phyloP scores from a whole-genome alignment of 2,113 vertebrate genomes.

The Zosterops pallidus region DNA sequence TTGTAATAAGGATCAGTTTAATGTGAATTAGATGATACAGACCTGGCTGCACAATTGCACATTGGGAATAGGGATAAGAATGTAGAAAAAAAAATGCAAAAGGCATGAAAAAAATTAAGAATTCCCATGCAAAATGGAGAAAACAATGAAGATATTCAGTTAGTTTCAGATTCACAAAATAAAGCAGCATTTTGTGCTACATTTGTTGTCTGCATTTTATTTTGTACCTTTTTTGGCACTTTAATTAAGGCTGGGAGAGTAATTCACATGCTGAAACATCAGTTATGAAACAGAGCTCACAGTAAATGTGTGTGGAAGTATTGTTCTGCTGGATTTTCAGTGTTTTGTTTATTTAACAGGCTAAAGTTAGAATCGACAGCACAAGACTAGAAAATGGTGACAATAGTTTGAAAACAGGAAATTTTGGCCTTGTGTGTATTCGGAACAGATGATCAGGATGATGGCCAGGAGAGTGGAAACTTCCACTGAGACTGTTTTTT shows the following conservation, averaged over 20 bases:
- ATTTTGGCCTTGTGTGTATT: slow-evolving; percentile 90
- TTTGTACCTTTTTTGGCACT: not conserved
- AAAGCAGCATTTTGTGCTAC: not conserved
- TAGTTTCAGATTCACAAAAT: not conserved
- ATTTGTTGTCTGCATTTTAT: not conserved
- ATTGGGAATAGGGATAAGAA: not conserved
- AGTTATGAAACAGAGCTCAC: not conserved
- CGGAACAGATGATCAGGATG: slow-evolving; percentile 96
- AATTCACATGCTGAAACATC: not conserved
- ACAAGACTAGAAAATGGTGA: slow-evolving; percentile 84
- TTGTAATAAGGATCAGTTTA: not conserved
- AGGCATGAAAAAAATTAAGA: not conserved
- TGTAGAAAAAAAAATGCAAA: not conserved
- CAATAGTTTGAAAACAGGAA: slow-evolving; percentile 98
- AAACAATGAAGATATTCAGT: not conserved
- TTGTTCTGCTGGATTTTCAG: slow-evolving; percentile 64
- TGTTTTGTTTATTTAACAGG: slow-evolving; percentile 78
- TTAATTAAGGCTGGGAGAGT: not conserved
- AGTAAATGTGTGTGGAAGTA: not conserved
- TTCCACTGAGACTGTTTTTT: slow-evolving; percentile 89
- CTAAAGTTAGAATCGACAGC: slow-evolving; percentile 88
- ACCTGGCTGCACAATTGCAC: not conserved
- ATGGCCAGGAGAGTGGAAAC: slow-evolving; percentile 95
- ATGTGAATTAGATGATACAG: not conserved
- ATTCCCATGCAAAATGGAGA: not conserved